Percentiles rank a stretch among this genome's conserved stretches.
Conservation (phyloP, 2,113 vertebrate genomes). For the Columbina picui region DNA sequence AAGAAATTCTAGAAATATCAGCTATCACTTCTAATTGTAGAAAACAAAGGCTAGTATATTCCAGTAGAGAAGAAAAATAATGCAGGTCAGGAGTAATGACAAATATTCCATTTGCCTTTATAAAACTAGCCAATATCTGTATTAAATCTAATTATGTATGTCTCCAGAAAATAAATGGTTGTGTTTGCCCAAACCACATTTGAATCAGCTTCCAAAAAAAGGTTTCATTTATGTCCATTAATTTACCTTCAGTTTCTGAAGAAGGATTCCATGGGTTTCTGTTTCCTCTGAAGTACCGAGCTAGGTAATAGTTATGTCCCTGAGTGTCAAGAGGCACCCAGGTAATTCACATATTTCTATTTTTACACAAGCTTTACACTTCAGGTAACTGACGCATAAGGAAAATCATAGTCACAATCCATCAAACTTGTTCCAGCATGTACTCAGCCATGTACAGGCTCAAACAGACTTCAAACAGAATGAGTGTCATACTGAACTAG, state of each 20-base stretch:
- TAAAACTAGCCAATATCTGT: neutral
- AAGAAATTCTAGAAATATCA: neutral
- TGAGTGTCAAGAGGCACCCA: neutral
- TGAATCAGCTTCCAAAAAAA: constrained; percentile 1
- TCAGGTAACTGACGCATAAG: neutral
- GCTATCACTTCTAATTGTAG: neutral
- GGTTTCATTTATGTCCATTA: neutral
- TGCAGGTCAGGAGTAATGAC: neutral
- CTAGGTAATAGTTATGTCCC: neutral
- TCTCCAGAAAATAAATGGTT: constrained; percentile 8
- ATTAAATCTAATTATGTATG: neutral
- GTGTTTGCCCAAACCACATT: neutral
- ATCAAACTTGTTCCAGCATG: neutral
- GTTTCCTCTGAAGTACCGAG: neutral
- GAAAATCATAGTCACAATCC: neutral
- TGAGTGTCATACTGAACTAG: neutral
- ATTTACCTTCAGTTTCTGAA: neutral
- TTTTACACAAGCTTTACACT: neutral
- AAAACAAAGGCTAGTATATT: constrained; percentile 2
- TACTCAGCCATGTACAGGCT: neutral
- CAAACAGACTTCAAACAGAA: neutral
- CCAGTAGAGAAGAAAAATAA: neutral
- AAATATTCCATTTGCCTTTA: neutral
- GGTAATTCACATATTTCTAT: neutral
- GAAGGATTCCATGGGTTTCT: neutral